Evolutionary conservation across 2,888 invertebrate species (phyloP).

Genomic region (Xestia rhomboidea): DNA sequence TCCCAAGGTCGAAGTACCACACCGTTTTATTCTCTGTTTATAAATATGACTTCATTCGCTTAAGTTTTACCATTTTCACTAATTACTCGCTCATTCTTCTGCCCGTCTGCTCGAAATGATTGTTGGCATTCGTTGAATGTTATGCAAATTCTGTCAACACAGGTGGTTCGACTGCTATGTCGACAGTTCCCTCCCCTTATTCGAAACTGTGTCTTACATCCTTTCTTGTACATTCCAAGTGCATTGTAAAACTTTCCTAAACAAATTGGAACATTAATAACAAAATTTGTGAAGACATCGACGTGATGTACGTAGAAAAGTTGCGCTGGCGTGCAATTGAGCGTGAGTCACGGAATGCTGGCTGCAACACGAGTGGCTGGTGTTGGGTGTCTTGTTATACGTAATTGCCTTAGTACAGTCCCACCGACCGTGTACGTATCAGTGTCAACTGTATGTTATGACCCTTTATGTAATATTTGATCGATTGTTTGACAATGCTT

Average conservation of each 20-base stretch:
- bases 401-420: conserved; percentile 48
- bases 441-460: conserved; percentile 46
- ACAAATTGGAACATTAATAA: conserved; percentile 60
- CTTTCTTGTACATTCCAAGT: conserved; percentile 32
- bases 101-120: conserved; percentile 12
- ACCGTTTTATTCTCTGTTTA: conserved; percentile 68
- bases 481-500: conserved; percentile 33
- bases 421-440: conserved; percentile 54
- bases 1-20: conserved; percentile 70
- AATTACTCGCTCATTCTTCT: conserved; percentile 66
- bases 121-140: conserved; percentile 22
- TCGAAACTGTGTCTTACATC: conserved; percentile 35
- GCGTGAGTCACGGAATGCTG: conserved; percentile 66
- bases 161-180: conserved; percentile 39
- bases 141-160: conserved; percentile 56
- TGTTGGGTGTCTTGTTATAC: conserved; percentile 55
- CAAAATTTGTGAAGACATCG: conserved; percentile 60
- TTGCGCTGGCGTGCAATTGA: conserved; percentile 59
- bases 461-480: conserved; percentile 41
- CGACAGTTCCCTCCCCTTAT: conserved; percentile 9
- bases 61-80: conserved; percentile 71
- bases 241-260: conserved; percentile 58
- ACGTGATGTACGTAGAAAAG: conserved; percentile 56
- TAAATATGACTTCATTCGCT: conserved; percentile 77
- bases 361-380: conserved; percentile 54